Evolutionary conservation across 2,888 invertebrate species (phyloP).

Genomic region (Erebia aethiops): DNA sequence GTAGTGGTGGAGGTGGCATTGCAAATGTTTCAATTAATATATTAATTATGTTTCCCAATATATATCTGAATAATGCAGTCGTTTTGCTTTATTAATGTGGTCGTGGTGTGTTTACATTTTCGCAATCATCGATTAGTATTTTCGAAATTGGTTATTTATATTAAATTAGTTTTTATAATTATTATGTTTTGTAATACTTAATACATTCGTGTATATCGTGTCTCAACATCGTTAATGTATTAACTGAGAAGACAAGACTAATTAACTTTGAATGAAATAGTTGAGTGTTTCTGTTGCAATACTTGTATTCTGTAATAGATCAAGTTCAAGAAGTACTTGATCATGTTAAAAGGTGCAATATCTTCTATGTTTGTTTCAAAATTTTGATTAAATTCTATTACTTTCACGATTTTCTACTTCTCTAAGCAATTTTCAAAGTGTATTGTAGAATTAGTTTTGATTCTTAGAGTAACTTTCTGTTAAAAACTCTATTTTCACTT

Average conservation of each 20-base stretch:
- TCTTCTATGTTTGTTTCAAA: not conserved
- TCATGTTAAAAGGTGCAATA: not conserved
- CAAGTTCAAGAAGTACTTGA: not conserved
- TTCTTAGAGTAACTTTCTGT: too few species aligned
- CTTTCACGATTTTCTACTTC: too few species aligned
- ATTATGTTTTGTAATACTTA: constrained; percentile 13
- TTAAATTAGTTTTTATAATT: constrained; percentile 9
- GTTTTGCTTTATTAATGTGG: not conserved
- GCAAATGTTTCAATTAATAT: constrained; percentile 12
- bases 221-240: not conserved
- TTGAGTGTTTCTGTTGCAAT: not conserved
- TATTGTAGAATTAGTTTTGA: too few species aligned
- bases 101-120: not conserved
- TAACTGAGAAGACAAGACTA: not conserved
- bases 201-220: constrained; percentile 7
- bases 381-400: too few species aligned
- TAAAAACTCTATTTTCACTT: too few species aligned
- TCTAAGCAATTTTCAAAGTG: too few species aligned
- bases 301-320: not conserved
- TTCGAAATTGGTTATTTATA: constrained; percentile 18
- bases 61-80: constrained; percentile 9
- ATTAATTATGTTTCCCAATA: constrained; percentile 7
- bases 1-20: constrained; percentile 2
- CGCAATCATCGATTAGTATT: constrained; percentile 16
- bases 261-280: not conserved